Conservation (phyloP, 37 sponge, comb jelly and placozoan genomes). For the Tethya wilhelma region DNA sequence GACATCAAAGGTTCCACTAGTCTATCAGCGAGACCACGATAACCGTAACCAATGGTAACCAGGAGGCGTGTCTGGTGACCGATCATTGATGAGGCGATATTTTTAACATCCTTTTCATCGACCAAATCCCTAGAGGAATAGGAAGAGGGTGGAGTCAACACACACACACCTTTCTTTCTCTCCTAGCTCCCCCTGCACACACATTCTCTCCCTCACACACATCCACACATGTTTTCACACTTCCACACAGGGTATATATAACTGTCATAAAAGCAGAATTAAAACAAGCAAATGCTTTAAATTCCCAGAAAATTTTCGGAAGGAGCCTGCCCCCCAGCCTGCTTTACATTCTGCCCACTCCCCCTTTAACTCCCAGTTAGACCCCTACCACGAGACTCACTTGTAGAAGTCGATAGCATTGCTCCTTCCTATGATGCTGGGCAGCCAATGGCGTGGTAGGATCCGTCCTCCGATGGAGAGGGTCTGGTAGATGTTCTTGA, state of each 20-base stretch:
- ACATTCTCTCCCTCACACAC: too few relatives aligned
- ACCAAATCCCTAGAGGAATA: conserved; percentile 20
- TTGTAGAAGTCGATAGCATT: conserved; percentile 68
- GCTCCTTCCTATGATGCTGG: conserved; percentile 75
- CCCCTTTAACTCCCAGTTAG: too few relatives aligned
- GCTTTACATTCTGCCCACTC: too few relatives aligned
- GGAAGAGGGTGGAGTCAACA: too few relatives aligned
- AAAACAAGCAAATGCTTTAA: too few relatives aligned
- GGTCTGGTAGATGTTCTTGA: conserved; percentile 32
- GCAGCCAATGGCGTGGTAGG: conserved; percentile 77
- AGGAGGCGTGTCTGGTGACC: conserved; percentile 50
- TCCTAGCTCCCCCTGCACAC: too few relatives aligned
- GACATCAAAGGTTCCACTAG: conserved; percentile 56
- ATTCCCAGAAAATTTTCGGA: too few relatives aligned
- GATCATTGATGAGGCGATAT: conserved; percentile 47
- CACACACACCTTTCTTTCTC: too few relatives aligned
- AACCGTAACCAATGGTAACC: conserved; percentile 66
- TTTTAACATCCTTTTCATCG: conserved; percentile 38
- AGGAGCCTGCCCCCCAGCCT: too few relatives aligned
- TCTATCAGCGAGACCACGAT: conserved; percentile 60
- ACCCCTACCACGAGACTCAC: conserved; percentile 5
- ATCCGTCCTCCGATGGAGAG: conserved; percentile 51
- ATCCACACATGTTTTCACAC: too few relatives aligned
- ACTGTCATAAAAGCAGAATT: too few relatives aligned
- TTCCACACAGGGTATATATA: too few relatives aligned